Conservation (phyloP, 1,140 invertebrate genomes). For the Pinna nobilis region DNA sequence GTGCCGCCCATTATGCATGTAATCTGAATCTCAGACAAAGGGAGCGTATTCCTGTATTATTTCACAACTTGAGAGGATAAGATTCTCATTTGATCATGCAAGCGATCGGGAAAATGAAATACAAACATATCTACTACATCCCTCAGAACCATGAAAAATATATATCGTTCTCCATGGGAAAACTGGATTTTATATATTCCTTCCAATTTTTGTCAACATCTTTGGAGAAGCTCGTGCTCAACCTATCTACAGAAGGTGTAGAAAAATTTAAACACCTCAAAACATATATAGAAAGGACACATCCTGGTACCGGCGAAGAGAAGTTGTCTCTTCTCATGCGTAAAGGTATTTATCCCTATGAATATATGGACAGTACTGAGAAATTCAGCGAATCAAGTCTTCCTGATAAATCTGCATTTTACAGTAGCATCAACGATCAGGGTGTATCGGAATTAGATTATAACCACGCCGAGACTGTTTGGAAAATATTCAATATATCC, state of each 20-base stretch:
- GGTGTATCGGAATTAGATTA: constrained; percentile 4
- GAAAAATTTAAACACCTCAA: constrained; percentile 9
- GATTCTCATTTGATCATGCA: constrained; percentile 48
- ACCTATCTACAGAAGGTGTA: constrained; percentile 1
- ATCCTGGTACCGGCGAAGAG: background rate
- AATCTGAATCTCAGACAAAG: constrained; percentile 36
- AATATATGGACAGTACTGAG: background rate
- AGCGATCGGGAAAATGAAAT: constrained; percentile 34
- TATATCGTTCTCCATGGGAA: constrained; percentile 32
- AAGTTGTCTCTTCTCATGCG: background rate
- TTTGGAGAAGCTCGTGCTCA: constrained; percentile 12
- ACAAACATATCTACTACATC: constrained; percentile 30
- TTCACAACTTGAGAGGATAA: constrained; percentile 69
- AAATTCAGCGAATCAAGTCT: background rate
- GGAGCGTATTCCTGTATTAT: constrained; percentile 65
- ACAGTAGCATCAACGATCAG: background rate
- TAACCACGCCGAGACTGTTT: background rate
- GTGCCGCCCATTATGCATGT: constrained; percentile 40
- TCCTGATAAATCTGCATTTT: background rate
- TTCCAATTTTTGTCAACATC: constrained; percentile 35
- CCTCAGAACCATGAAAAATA: constrained; percentile 24
- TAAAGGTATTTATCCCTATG: constrained; percentile 16
- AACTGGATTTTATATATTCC: constrained; percentile 31
- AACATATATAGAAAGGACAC: constrained; percentile 2
- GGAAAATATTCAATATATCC: background rate